Percentiles rank a stretch among this genome's conserved stretches.
phyloP scores from a whole-genome alignment of 2,113 vertebrate genomes.

The Platanista minor region DNA sequence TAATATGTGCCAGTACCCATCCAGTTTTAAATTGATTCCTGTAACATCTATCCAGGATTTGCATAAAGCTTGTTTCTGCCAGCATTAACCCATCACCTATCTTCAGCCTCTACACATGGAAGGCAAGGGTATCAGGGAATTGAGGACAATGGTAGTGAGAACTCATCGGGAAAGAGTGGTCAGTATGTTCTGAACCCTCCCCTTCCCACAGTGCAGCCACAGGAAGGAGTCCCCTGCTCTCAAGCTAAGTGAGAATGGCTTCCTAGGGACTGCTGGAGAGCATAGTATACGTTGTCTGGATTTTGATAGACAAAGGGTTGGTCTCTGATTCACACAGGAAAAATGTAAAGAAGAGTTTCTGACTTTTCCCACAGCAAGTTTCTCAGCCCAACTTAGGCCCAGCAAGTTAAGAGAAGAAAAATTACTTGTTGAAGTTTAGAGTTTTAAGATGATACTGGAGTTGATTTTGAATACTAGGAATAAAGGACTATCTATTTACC shows the following conservation, averaged over 20 bases:
- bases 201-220: too few species aligned
- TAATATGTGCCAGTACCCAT: neutral
- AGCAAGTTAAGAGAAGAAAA: neutral
- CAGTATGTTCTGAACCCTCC: accelerated
- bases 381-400: neutral
- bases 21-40: neutral
- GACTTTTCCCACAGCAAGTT: neutral
- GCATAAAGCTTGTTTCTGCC: neutral
- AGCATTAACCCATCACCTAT: neutral
- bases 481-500: neutral
- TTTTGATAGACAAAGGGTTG: neutral
- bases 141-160: neutral
- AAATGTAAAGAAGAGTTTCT: neutral
- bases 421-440: neutral
- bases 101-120: neutral
- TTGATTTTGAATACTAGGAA: neutral
- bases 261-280: neutral
- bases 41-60: accelerated
- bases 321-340: neutral
- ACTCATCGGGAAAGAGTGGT: neutral
- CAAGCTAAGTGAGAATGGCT: neutral
- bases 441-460: neutral
- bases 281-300: accelerated
- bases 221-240: neutral
- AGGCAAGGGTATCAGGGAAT: neutral